Conservation (phyloP, 2,797 vertebrate species). For the Merluccius polli region DNA sequence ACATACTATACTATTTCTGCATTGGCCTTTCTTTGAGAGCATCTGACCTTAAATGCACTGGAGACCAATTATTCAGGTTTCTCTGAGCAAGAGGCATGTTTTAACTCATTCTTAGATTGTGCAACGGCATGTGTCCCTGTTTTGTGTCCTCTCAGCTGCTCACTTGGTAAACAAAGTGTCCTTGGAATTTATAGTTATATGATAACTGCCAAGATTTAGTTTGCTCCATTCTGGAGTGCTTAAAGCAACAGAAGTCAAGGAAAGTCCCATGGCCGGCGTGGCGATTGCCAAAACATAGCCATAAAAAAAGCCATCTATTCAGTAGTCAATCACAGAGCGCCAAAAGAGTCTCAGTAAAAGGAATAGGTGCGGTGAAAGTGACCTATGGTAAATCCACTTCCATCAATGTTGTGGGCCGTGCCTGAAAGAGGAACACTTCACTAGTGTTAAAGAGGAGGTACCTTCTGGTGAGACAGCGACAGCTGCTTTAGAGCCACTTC, state of each 20-base stretch:
- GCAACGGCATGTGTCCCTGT: constrained; percentile 46
- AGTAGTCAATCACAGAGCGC: constrained; percentile 32
- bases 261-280: constrained; percentile 33
- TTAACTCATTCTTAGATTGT: constrained; percentile 47
- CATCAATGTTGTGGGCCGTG: constrained; percentile 22
- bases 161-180: constrained; percentile 59
- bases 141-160: constrained; percentile 49
- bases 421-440: constrained; percentile 28
- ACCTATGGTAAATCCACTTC: constrained; percentile 35
- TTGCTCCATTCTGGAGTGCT: constrained; percentile 51
- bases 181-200: constrained; percentile 65
- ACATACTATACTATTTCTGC: constrained; percentile 43
- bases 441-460: constrained; percentile 13
- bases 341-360: constrained; percentile 34
- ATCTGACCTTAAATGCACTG: constrained; percentile 23
- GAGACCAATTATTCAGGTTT: constrained; percentile 14
- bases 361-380: constrained; percentile 26
- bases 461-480: constrained; percentile 44
- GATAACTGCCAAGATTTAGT: constrained; percentile 61
- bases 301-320: constrained; percentile 25
- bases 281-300: constrained; percentile 41
- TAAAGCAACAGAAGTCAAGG: constrained; percentile 21
- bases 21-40: constrained; percentile 32
- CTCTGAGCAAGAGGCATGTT: constrained; percentile 27
- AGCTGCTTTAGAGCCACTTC: constrained; percentile 22